phyloP scores from a whole-genome alignment of 2,797 vertebrate genomes.

The Rhabdomys pumilio region DNA sequence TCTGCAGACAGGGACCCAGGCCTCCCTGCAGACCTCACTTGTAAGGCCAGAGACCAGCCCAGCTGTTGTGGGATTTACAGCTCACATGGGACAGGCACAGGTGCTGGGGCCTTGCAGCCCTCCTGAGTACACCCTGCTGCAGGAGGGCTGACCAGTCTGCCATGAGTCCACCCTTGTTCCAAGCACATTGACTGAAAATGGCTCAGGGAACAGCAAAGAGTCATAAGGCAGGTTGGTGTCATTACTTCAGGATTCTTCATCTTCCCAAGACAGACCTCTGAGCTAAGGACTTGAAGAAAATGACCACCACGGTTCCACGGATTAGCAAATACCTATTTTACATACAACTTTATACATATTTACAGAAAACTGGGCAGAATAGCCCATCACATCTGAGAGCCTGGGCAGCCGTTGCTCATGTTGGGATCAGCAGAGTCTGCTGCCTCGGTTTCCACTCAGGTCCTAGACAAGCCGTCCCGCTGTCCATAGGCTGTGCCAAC shows the following conservation, averaged over 20 bases:
- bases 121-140: neutral
- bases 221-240: accelerated
- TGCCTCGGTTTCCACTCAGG: neutral
- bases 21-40: neutral
- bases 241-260: neutral
- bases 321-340: conserved; percentile 86
- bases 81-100: too few species aligned
- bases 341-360: conserved; percentile 81
- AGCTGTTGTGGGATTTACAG: too few species aligned
- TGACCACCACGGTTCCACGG: neutral
- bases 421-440: neutral
- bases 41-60: neutral
- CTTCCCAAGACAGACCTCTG: neutral
- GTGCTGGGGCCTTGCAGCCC: neutral
- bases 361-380: conserved; percentile 76
- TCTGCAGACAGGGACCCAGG: neutral
- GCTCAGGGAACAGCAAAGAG: neutral
- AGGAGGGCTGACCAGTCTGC: neutral
- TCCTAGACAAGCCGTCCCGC: neutral
- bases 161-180: accelerated
- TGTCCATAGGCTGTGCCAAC: neutral
- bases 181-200: accelerated
- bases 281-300: neutral
- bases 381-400: neutral
- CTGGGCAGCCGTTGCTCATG: neutral